phyloP scores from a whole-genome alignment of 2,888 invertebrate species.

The Heliconius charithonia region DNA sequence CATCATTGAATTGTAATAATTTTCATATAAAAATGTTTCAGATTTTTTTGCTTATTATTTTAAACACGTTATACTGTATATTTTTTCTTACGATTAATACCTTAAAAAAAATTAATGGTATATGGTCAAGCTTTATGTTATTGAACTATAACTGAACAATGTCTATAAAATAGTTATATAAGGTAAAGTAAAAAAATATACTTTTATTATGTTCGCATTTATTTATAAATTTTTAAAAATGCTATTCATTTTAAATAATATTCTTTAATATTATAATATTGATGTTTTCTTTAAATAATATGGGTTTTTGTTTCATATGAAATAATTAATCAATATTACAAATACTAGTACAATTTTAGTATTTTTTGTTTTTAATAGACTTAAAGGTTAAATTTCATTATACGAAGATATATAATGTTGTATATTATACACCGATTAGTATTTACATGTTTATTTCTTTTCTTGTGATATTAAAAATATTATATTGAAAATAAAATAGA shows the following conservation, averaged over 20 bases:
- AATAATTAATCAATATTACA: not conserved
- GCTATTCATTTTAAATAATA: too few relatives aligned
- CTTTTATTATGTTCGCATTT: not conserved
- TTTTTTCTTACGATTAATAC: too few relatives aligned
- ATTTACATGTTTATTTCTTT: not conserved
- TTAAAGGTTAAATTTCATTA: too few relatives aligned
- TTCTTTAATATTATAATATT: too few relatives aligned
- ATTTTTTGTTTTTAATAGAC: too few relatives aligned
- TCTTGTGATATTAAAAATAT: constrained; percentile 2
- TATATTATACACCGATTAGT: too few relatives aligned
- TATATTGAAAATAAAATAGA: not conserved
- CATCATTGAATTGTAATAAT: too few relatives aligned
- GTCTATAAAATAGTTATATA: not conserved
- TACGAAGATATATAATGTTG: too few relatives aligned
- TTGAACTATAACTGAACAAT: not conserved
- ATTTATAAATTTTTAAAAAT: not conserved
- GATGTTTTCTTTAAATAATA: not conserved
- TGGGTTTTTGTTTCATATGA: not conserved
- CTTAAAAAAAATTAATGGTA: too few relatives aligned
- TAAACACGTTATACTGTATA: too few relatives aligned
- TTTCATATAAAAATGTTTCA: too few relatives aligned
- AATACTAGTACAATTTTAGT: not conserved
- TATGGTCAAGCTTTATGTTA: not conserved
- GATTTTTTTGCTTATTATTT: too few relatives aligned
- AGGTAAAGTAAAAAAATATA: not conserved